Conservation (phyloP, 2,888 invertebrate genomes). For the Trachelus troglodyta region DNA sequence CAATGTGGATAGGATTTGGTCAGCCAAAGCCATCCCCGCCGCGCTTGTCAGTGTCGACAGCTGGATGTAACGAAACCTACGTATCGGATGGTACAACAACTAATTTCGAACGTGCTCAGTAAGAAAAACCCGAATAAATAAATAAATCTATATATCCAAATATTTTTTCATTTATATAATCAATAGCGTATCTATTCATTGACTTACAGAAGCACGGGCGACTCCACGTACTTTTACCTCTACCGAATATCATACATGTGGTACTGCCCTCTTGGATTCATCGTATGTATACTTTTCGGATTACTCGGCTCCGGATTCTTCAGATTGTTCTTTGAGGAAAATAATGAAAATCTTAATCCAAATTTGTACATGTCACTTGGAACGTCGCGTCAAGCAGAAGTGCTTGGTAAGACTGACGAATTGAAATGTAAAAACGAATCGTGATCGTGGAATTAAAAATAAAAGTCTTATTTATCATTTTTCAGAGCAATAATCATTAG, state of each 20-base stretch:
- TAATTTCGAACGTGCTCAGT: not conserved
- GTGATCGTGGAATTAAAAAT: not conserved
- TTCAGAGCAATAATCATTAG: not conserved
- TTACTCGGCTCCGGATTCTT: conserved; percentile 1
- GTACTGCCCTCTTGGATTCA: conserved; percentile 55
- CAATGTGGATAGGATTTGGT: conserved; percentile 88
- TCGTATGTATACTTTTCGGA: conserved; percentile 43
- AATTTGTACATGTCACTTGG: not conserved
- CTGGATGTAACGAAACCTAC: conserved; percentile 67
- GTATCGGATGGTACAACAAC: not conserved
- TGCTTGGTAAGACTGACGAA: not conserved
- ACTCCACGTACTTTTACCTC: conserved; percentile 48
- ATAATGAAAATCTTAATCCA: not conserved
- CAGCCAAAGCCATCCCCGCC: conserved; percentile 75
- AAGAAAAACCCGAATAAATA: not conserved
- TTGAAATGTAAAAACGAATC: not conserved
- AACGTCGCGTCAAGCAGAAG: not conserved
- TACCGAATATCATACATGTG: conserved; percentile 59
- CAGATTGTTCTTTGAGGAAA: not conserved
- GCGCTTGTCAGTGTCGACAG: conserved; percentile 70
- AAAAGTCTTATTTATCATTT: not conserved
- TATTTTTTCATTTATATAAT: not conserved
- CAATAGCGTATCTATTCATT: not conserved
- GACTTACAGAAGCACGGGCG: conserved; percentile 16
- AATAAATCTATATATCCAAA: not conserved